Evolutionary conservation across 2,113 vertebrate species (phyloP), one percentile per base, ranked within the genome.

Genomic region (Paracanthobrama guichenoti): DNA sequence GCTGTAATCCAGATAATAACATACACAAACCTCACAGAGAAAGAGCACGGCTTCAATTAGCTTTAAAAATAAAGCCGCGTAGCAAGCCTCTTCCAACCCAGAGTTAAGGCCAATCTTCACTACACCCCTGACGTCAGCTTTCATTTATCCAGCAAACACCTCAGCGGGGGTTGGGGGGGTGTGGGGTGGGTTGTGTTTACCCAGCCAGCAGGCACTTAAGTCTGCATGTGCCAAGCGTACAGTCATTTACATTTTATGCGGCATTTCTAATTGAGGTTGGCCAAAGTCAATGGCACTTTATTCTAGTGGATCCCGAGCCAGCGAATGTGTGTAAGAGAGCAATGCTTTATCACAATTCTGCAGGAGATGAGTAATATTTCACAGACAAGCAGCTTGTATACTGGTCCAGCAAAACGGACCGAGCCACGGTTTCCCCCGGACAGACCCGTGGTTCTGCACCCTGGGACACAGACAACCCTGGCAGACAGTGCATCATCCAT

Each of bases 201-300:
- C 42, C 22, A 39, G 50, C 64, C 74, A 50, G 50, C 8, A 20
- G 74, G 53, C 73, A 79, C 81, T 67, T 82, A 66, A 74, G 59
- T 66, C 12, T 50, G 59, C 35, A 39, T 62, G 48, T 80, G 81
- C 42, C 60, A 55, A 66, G 26, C n/a, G 8, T 35, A 13, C 53
- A 44, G 60, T 78, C 35, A 83, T 86, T 85, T 87, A 79, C 83
- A 84, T 84, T 74, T 66, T 39, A 60, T 48, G 73, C 46, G 11
- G 82, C 24, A 73, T 35, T 46, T 82, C 81, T 83, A 85, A 87
- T 85, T 85, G 67, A 79, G 84, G 84, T 85, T 77, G 81, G 79
- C 48, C 14, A 4, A 74, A 80, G 78, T 84, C 59, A 75, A 73
- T 44, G 28, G 53, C 7, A 44, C 62, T 67, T 59, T 78, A 69